Evolutionary conservation across 1,140 invertebrate species (phyloP).

Genomic region (Frieseomelitta varia): DNA sequence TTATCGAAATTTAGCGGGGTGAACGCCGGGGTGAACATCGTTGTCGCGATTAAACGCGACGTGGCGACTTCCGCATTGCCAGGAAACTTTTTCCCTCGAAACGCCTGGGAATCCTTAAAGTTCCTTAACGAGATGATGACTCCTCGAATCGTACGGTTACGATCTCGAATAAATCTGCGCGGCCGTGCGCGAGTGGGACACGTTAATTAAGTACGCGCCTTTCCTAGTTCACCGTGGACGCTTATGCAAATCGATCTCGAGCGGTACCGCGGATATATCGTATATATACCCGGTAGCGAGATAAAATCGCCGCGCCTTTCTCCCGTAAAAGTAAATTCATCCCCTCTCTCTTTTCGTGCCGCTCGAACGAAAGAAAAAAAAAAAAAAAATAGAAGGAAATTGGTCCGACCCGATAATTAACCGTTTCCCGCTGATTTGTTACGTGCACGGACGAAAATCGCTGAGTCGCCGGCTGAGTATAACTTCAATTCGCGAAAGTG

Average conservation of each 20-base stretch:
- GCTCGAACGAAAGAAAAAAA: too few species aligned
- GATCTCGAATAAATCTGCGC: constrained; percentile 50
- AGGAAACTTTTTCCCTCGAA: neutral
- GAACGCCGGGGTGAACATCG: too few species aligned
- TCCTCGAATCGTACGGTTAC: constrained; percentile 46
- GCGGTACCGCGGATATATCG: constrained; percentile 42
- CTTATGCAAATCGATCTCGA: constrained; percentile 54
- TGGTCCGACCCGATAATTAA: constrained; percentile 31
- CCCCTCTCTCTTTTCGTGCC: too few species aligned
- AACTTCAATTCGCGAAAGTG: neutral
- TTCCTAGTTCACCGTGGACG: constrained; percentile 40
- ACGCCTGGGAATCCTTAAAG: constrained; percentile 38
- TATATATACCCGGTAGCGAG: neutral
- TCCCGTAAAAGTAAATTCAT: constrained; percentile 35
- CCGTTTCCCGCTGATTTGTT: constrained; percentile 37
- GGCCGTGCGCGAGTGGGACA: constrained; percentile 41
- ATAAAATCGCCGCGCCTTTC: constrained; percentile 48
- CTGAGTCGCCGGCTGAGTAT: neutral
- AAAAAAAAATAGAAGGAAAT: neutral
- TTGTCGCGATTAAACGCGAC: neutral
- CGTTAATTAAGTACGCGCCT: constrained; percentile 51
- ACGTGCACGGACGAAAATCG: neutral
- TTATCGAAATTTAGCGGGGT: constrained; percentile 37
- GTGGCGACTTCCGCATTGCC: constrained; percentile 45
- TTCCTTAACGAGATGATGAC: constrained; percentile 49